Evolutionary conservation across 2,797 vertebrate genomes (phyloP).

Genomic region (Pampus argenteus): DNA sequence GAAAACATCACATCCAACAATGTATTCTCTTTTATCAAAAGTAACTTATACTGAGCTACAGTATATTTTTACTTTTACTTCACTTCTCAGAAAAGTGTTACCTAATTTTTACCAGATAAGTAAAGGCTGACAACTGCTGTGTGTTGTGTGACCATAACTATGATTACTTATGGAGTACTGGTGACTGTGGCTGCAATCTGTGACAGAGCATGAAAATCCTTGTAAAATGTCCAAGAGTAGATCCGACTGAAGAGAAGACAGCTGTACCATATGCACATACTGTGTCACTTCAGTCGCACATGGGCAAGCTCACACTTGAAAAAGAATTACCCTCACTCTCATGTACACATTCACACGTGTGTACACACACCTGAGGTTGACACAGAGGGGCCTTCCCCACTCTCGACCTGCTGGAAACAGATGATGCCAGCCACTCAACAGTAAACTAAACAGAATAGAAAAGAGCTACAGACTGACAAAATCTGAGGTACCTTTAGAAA

Average conservation of each 20-base stretch:
- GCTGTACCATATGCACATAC: slow-evolving; percentile 43
- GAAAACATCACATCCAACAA: slow-evolving; percentile 3
- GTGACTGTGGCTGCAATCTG: slow-evolving; percentile 13
- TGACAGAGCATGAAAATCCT: slow-evolving; percentile 15
- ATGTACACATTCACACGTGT: slow-evolving; percentile 1
- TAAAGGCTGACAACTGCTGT: no score
- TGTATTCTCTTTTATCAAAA: background rate
- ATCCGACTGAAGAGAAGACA: slow-evolving; percentile 26
- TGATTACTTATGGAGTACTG: slow-evolving; percentile 19
- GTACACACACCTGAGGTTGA: slow-evolving; percentile 58
- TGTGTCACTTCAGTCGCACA: slow-evolving; percentile 35
- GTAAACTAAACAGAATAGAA: slow-evolving; percentile 22
- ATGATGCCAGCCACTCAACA: slow-evolving; percentile 43
- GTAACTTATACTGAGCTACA: background rate
- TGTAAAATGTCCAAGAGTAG: slow-evolving; percentile 30
- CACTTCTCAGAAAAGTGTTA: no score
- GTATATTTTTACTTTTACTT: background rate
- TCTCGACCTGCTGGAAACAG: slow-evolving; percentile 61
- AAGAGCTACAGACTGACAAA: background rate
- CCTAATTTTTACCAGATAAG: background rate
- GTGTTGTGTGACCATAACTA: no score
- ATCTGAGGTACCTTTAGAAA: background rate
- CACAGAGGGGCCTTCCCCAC: slow-evolving; percentile 47
- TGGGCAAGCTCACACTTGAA: slow-evolving; percentile 29
- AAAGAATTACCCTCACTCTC: slow-evolving; percentile 9